Base-by-base conservation (phyloP, 2,797 vertebrate genomes). In the Nyctalus aviator region DNA sequence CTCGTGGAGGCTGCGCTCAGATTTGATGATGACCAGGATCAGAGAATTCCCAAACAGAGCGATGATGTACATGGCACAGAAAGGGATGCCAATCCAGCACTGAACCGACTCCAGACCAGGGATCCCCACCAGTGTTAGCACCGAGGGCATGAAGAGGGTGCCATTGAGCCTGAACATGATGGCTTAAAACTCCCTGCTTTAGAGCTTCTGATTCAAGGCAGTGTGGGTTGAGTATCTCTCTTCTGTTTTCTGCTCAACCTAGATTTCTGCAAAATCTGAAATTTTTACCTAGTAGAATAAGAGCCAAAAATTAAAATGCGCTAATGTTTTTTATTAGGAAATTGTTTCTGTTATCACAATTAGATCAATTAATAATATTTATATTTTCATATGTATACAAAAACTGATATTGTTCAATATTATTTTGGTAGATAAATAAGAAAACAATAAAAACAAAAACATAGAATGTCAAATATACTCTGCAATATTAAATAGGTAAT, bases 61-160 rank as follows among this genome's bases (percentile, higher is more conserved):
- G 17, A 48, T 13, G 37, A 95, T 53, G 21, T 93, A 92, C 68
- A 93, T 68, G 77, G 18, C 6, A 79, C 76, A 93, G 68, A 96
- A 96, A 23, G 82, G 95, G 72, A 94, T 79, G n/a, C 76, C 93
- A 76, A 90, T 88, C 92, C 89, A 92, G 83, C 48, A 90, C 44
- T 96, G 68, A 32, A 96, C 21, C 37, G 66, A 46, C 41, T 93
- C 94, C 53, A 94, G 57, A 10, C 89, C 94, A n/a, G 92, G 91
- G 8, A 96, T 94, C 4, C 78, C 94, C 17, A 79, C 66, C 46
- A 95, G 68, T 1, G 20, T 95, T 30, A 94, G 14, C n/a, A 96
- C 10, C 0, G 59, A 59, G 37, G 93, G 84, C 84, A 35, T 93
- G 44, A 91, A 94, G 35, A 85, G 35, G 50, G 75, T 85, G 20